Evolutionary conservation across 2,113 vertebrate species (phyloP).

Genomic region (Chamaea fasciata): DNA sequence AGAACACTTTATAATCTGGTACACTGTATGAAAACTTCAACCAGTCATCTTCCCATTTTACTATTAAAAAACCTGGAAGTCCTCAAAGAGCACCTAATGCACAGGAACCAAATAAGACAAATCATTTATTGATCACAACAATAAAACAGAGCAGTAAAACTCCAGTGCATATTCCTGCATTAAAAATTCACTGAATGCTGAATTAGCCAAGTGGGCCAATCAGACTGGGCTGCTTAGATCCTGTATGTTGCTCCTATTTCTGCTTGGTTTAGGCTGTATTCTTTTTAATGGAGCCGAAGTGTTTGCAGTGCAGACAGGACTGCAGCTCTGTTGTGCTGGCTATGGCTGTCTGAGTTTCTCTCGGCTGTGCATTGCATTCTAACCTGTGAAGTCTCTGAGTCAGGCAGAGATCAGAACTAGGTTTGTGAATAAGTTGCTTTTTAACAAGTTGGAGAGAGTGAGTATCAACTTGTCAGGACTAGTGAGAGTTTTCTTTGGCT

Average conservation of each 20-base stretch:
- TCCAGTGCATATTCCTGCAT: background rate
- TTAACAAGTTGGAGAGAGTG: background rate
- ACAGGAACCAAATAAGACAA: background rate
- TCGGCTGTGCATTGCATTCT: background rate
- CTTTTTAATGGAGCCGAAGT: background rate
- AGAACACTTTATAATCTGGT: background rate
- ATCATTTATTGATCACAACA: background rate
- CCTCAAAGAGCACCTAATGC: background rate
- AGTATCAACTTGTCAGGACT: background rate
- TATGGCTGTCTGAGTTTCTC: background rate
- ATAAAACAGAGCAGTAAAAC: background rate
- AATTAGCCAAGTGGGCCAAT: background rate
- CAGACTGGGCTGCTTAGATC: background rate
- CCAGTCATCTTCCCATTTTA: background rate
- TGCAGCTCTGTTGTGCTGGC: background rate
- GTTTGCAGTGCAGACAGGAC: background rate
- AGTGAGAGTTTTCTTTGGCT: background rate
- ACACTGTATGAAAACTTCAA: background rate
- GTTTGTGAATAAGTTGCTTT: background rate
- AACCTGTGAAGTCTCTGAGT: background rate
- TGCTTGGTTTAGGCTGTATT: background rate
- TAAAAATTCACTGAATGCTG: background rate
- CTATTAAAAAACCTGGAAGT: background rate
- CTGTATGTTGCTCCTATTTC: background rate
- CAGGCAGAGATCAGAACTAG: background rate